Conservation (phyloP, 2,888 invertebrate species). For the Lepidocyrtoides sp. region DNA sequence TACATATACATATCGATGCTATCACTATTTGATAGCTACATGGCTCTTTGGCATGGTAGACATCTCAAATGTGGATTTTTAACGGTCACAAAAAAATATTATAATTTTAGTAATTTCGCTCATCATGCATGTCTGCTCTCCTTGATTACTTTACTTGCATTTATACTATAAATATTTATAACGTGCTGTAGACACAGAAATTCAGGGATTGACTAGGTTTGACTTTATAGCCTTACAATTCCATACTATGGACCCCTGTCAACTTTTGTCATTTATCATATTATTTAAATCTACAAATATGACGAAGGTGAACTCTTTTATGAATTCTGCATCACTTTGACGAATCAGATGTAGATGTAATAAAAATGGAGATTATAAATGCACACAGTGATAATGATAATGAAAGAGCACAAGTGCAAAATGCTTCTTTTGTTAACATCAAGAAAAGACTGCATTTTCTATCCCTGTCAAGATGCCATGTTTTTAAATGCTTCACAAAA, state of each 20-base stretch:
- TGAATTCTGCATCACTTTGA: slow-evolving; percentile 26
- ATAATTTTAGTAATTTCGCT: slow-evolving; percentile 18
- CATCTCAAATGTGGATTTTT: slow-evolving; percentile 31
- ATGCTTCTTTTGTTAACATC: slow-evolving; percentile 50
- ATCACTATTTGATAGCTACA: neutral
- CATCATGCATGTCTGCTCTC: neutral
- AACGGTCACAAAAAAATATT: slow-evolving; percentile 10
- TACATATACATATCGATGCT: neutral
- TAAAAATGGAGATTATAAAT: slow-evolving; percentile 72
- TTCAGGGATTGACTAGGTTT: slow-evolving; percentile 59
- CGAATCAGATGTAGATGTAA: slow-evolving; percentile 66
- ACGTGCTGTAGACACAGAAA: no score
- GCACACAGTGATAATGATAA: no score
- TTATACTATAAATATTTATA: no score
- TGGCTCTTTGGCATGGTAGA: slow-evolving; percentile 9
- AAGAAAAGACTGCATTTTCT: slow-evolving; percentile 29
- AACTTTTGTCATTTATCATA: slow-evolving; percentile 81
- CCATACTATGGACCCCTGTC: slow-evolving; percentile 66
- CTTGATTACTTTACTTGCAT: neutral
- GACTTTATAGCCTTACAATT: slow-evolving; percentile 62
- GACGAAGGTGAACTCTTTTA: neutral
- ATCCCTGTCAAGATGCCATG: slow-evolving; percentile 58
- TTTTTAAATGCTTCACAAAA: slow-evolving; percentile 60
- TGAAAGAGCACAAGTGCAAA: slow-evolving; percentile 44
- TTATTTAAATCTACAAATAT: neutral